Conservation (phyloP, 2,888 invertebrate species). For the Cataglyphis livida region DNA sequence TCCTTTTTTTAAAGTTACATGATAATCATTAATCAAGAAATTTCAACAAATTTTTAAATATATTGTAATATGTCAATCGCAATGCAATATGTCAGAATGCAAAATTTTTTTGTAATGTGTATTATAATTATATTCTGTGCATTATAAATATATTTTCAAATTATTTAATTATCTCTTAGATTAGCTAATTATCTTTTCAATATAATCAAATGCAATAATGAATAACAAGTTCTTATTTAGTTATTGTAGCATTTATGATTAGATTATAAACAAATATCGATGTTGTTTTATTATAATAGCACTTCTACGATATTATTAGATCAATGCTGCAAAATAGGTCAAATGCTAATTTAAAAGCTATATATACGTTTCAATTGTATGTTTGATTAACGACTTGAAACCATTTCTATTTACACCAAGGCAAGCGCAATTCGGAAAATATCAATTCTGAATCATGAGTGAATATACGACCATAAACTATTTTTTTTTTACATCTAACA, state of each 20-base stretch:
- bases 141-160: neutral
- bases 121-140: neutral
- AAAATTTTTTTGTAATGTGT: neutral
- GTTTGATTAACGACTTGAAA: neutral
- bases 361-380: neutral
- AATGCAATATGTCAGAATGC: neutral
- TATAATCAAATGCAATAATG: neutral
- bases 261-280: neutral
- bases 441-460: neutral
- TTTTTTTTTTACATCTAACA: neutral
- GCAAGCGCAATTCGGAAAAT: neutral
- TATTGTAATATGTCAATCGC: neutral
- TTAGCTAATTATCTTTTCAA: neutral
- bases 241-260: neutral
- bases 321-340: constrained; percentile 20
- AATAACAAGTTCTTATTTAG: neutral
- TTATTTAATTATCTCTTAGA: neutral
- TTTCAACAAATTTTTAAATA: neutral
- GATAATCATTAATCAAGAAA: neutral
- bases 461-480: neutral
- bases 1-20: neutral
- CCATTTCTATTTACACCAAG: neutral
- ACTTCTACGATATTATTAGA: constrained; percentile 23
- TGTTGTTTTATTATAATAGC: neutral
- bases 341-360: constrained; percentile 23